Percentiles rank a stretch among this genome's conserved stretches.
These are phyloP conservation scores for Agelas oroides DNA, from an alignment of 37 sponge, comb jelly and placozoan species.

Conservation along the genomic window DNA sequence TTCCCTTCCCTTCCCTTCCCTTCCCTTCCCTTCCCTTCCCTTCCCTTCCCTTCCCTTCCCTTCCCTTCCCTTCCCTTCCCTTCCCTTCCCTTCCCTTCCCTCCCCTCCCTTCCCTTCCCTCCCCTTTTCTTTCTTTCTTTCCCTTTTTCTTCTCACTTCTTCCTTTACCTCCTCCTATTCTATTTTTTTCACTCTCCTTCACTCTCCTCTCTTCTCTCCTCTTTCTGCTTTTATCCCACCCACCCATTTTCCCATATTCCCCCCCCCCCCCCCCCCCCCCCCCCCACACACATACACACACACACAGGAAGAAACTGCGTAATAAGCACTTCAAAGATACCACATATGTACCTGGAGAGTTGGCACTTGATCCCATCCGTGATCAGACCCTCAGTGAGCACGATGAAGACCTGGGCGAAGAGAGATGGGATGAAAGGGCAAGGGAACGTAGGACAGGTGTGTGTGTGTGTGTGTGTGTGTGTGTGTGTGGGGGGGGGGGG, in stretches of 20 bases:
- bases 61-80: background rate
- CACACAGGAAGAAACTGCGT: constrained; percentile 18
- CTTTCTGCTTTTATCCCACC: too few relatives aligned
- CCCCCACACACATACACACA: background rate
- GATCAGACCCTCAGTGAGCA: constrained; percentile 13
- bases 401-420: constrained; percentile 36
- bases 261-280: background rate
- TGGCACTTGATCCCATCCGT: background rate
- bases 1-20: background rate
- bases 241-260: too few relatives aligned
- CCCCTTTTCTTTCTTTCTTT: too few relatives aligned
- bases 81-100: background rate
- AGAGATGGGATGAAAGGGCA: background rate
- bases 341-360: background rate
- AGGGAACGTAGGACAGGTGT: background rate
- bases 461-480: too few relatives aligned
- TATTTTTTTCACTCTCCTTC: too few relatives aligned
- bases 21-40: background rate
- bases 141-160: too few relatives aligned
- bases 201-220: too few relatives aligned
- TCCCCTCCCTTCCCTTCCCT: too few relatives aligned
- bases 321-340: constrained; percentile 5
- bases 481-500: constrained; percentile 1
- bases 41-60: background rate
- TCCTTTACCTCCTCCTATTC: too few relatives aligned